These are phyloP conservation scores for Anoura caudifer DNA, from an alignment of 2,113 vertebrate genomes.

Conservation along the genomic window DNA sequence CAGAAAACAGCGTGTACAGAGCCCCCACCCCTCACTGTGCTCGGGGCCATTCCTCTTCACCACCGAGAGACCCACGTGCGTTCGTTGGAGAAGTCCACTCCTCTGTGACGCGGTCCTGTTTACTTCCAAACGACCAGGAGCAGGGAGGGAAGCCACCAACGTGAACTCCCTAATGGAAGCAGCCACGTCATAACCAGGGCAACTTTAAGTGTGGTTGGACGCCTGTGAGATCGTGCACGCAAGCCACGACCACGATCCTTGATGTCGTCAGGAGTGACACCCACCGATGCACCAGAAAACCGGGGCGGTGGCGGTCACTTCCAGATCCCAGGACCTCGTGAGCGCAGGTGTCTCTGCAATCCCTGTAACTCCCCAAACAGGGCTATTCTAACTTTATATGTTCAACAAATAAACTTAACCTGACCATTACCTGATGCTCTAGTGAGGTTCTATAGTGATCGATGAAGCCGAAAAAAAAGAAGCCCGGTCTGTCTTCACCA, in stretches of 20 bases:
- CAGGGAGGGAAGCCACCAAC: background rate
- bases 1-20: accelerated
- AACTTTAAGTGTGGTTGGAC: background rate
- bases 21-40: background rate
- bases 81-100: background rate
- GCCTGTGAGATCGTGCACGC: background rate
- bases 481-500: background rate
- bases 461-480: background rate
- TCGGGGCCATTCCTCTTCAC: background rate
- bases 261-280: too few species aligned
- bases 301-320: background rate
- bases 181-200: background rate
- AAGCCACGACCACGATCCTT: background rate
- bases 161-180: background rate
- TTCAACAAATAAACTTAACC: background rate
- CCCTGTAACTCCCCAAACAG: background rate
- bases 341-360: background rate
- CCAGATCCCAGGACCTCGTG: background rate
- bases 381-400: background rate
- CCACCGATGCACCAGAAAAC: background rate
- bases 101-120: background rate
- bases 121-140: background rate
- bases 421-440: background rate
- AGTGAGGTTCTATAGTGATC: background rate
- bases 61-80: background rate